Evolutionary conservation across 2,888 invertebrate species (phyloP), one percentile per base, ranked within the genome.

Genomic region (Physocephala rufipes): DNA sequence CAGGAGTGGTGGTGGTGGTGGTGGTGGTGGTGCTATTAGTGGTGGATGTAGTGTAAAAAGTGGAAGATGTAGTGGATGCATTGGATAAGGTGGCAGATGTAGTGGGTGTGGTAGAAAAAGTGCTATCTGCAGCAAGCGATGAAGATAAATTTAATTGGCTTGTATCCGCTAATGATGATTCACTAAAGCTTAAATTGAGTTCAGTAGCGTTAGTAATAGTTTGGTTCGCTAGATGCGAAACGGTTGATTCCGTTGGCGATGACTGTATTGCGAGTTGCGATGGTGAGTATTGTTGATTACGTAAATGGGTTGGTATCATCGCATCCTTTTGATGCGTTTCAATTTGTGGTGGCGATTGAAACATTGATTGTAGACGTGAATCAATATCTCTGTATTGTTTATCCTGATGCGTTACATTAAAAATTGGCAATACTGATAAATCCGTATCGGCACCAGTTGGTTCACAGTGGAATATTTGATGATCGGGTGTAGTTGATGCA

Each of bases 331-430:
- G 15, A 47, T 13, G 24, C 47, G 47, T 9, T 36, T 47, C 36
- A 15, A 21, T 51, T 45, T 68, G 51, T 4, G 73, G 74, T 12
- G 80, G 80, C 7, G 80, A 80, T 64, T 77, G 75, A 66, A 80
- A 80, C 65, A 80, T 77, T 19, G 71, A 74, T 62, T 77, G 73
- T 72, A 80, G 55, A 43, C 76, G 76, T 19, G 78, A 75, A 64
- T 80, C 80, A 61, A 80, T 77, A 62, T 79, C 79, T 13, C 68
- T 74, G 26, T 77, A 79, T 59, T 78, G 73, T 12, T 74, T 74
- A 73, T 80, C 78, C 19, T 76, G 77, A 19, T 76, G 77, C 21
- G 73, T 73, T 12, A 71, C 71, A 68, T 75, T 78, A 30, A 67
- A 58, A n/a, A 70, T 67, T 43, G 72, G 65, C n/a, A 69, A 61